phyloP scores from a whole-genome alignment of 2,888 invertebrate species.

The Rotaria sp. region DNA sequence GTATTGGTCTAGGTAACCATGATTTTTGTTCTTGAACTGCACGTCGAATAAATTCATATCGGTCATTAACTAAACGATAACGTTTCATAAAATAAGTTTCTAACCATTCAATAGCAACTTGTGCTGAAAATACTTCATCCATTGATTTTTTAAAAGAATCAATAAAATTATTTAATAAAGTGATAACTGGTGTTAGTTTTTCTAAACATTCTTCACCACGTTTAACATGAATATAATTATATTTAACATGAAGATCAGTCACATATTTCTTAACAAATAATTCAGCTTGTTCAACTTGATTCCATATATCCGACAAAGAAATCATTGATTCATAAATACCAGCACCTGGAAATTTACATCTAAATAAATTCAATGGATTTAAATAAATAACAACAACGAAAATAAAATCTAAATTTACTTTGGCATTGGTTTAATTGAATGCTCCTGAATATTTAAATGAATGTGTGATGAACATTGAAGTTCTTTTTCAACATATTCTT shows the following conservation, averaged over 20 bases:
- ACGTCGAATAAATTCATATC: background rate
- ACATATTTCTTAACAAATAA: conserved; percentile 34
- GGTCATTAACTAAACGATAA: conserved; percentile 23
- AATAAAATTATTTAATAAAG: conserved; percentile 31
- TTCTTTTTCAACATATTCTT: background rate
- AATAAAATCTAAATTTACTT: background rate
- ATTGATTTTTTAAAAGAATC: conserved; percentile 24
- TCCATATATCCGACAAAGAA: background rate
- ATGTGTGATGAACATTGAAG: background rate
- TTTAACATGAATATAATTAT: conserved; percentile 32
- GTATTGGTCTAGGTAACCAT: conserved; percentile 36
- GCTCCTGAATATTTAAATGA: background rate
- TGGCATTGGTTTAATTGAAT: background rate
- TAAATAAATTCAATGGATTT: background rate
- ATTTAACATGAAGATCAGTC: conserved; percentile 32
- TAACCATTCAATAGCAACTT: conserved; percentile 38
- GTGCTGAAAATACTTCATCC: conserved; percentile 4
- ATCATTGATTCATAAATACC: conserved; percentile 36
- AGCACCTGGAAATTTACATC: conserved; percentile 35
- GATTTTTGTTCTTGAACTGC: conserved; percentile 30
- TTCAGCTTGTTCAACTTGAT: background rate
- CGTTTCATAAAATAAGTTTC: conserved; percentile 35
- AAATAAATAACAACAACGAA: too few species aligned
- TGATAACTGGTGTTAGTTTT: background rate
- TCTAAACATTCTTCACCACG: conserved; percentile 32